These are phyloP conservation scores for Eretmochelys imbricata DNA, from an alignment of 2,113 vertebrate genomes.

Conservation along the genomic window DNA sequence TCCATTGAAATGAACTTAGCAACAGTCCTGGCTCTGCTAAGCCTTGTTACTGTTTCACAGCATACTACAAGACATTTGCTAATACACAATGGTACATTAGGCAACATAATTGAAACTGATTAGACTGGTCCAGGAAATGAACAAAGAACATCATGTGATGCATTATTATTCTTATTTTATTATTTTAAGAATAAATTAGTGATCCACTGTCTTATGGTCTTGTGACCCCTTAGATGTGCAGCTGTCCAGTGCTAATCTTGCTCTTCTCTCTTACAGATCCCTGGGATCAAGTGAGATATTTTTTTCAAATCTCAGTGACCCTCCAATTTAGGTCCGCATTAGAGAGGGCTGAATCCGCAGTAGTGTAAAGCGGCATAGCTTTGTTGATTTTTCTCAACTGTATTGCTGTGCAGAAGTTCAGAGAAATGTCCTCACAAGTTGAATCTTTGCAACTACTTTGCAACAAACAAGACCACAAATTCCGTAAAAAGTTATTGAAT, in stretches of 20 bases:
- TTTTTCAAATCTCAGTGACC: neutral
- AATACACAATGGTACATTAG: neutral
- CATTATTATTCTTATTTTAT: neutral
- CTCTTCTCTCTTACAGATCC: neutral
- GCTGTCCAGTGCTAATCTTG: neutral
- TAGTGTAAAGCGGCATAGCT: neutral
- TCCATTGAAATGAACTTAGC: neutral
- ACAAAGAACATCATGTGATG: neutral
- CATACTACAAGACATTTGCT: neutral
- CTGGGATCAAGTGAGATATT: neutral
- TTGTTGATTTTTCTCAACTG: neutral
- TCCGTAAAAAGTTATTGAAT: neutral
- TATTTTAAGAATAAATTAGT: neutral
- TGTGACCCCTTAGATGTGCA: neutral
- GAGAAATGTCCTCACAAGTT: neutral
- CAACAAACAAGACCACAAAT: neutral
- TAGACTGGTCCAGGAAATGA: constrained; percentile 9
- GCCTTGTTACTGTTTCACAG: neutral
- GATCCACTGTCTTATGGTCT: neutral
- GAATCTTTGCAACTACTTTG: constrained; percentile 32
- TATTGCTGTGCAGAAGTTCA: neutral
- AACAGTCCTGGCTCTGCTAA: neutral
- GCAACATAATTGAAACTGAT: neutral
- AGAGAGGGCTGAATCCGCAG: neutral
- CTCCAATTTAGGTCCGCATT: neutral